Percentiles rank a stretch among this genome's conserved stretches.
These are phyloP conservation scores for Pteromalus puparum DNA, from an alignment of 1,140 invertebrate genomes.

Conservation along the genomic window DNA sequence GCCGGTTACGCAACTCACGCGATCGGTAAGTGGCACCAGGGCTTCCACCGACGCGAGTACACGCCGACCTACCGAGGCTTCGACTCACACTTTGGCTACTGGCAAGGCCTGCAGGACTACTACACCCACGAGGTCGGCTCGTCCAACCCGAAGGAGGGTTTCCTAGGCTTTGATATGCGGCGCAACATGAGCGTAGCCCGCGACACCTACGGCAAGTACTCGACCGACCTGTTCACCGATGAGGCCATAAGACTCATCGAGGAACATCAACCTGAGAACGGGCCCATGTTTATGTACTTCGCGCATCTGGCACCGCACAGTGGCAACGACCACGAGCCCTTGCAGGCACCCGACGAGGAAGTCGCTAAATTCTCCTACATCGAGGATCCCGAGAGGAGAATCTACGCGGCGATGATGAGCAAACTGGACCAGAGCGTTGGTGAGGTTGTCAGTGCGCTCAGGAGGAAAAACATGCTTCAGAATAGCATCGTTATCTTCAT, in stretches of 20 bases:
- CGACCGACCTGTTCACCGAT: constrained; percentile 86
- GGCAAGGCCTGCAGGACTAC: constrained; percentile 89
- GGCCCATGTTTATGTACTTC: constrained; percentile 87
- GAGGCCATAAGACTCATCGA: constrained; percentile 83
- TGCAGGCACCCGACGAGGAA: constrained; percentile 87
- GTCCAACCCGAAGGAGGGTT: constrained; percentile 72
- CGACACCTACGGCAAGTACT: constrained; percentile 80
- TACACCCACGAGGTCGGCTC: constrained; percentile 82
- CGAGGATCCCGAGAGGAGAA: constrained; percentile 81
- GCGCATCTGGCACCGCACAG: constrained; percentile 88
- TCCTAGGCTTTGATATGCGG: constrained; percentile 82
- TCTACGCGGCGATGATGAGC: constrained; percentile 93
- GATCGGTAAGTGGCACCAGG: constrained; percentile 95
- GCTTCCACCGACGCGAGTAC: constrained; percentile 82
- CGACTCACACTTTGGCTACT: constrained; percentile 89
- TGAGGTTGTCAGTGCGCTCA: constrained; percentile 82
- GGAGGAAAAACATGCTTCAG: constrained; percentile 80
- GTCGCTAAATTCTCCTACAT: constrained; percentile 86
- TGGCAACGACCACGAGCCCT: constrained; percentile 80
- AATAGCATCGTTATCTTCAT: constrained; percentile 87
- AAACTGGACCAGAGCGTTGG: constrained; percentile 91
- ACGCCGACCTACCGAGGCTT: constrained; percentile 90
- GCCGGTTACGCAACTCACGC: constrained; percentile 88
- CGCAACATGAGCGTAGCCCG: constrained; percentile 79
- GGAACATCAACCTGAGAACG: constrained; percentile 75